Conservation (phyloP, 2,113 vertebrate species). For the Agapornis roseicollis region DNA sequence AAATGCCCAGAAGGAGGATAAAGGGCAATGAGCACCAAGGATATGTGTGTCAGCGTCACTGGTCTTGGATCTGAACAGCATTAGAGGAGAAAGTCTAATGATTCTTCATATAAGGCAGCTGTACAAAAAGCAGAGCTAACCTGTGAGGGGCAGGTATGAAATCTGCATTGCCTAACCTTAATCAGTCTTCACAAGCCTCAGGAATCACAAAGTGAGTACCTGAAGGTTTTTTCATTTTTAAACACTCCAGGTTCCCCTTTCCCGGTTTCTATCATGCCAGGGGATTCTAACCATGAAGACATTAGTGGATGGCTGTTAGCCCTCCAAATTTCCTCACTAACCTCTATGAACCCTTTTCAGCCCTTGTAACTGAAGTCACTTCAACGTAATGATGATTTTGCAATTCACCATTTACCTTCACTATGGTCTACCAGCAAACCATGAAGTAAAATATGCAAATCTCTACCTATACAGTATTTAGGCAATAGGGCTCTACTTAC, state of each 20-base stretch:
- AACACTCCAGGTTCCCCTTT: neutral
- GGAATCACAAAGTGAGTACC: rapidly evolving
- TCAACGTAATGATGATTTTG: neutral
- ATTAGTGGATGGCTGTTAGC: neutral
- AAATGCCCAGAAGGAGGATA: neutral
- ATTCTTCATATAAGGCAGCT: neutral
- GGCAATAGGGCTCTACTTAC: neutral
- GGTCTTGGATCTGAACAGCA: neutral
- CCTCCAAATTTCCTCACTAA: neutral
- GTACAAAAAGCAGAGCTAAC: neutral
- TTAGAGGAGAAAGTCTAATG: neutral
- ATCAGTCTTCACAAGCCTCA: neutral
- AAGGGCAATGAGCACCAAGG: neutral
- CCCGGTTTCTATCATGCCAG: neutral
- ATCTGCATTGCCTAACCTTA: neutral
- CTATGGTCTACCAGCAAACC: neutral
- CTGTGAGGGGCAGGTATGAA: neutral
- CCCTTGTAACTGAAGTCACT: neutral
- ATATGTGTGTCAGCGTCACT: neutral
- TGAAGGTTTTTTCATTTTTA: neutral
- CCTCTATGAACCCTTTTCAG: neutral
- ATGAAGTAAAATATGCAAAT: neutral
- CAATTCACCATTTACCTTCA: neutral
- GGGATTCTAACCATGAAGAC: neutral
- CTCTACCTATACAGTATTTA: neutral